Conservation (phyloP, 2,113 vertebrate genomes). For the Clarias magur region DNA sequence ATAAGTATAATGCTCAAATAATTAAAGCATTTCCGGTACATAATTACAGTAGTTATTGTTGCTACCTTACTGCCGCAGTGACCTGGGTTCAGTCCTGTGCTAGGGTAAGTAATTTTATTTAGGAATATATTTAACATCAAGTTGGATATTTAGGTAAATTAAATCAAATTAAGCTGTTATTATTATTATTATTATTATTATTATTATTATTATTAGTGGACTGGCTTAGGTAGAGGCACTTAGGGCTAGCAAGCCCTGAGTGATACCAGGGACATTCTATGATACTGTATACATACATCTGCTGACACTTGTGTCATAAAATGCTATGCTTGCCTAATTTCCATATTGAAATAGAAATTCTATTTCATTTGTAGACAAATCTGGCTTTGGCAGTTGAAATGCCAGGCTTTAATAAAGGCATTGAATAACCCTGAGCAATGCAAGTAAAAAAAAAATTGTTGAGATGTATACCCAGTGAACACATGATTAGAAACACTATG, state of each 20-base stretch:
- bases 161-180: no score
- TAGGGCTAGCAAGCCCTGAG: not conserved
- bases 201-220: not conserved
- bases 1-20: not conserved
- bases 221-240: not conserved
- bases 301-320: not conserved
- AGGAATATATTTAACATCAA: not conserved
- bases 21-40: not conserved
- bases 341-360: not conserved
- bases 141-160: no score
- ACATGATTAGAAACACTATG: not conserved
- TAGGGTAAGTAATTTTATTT: not conserved
- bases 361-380: not conserved
- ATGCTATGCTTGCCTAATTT: not conserved
- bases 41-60: not conserved
- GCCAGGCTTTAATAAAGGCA: not conserved
- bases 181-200: no score
- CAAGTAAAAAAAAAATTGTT: not conserved
- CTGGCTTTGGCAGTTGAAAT: not conserved
- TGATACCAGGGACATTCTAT: not conserved
- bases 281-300: not conserved
- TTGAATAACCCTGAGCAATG: not conserved
- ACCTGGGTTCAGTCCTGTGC: not conserved
- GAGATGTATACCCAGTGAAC: not conserved
- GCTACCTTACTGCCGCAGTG: not conserved